Conservation (phyloP, 1,140 invertebrate genomes). For the Argopecten irradians region DNA sequence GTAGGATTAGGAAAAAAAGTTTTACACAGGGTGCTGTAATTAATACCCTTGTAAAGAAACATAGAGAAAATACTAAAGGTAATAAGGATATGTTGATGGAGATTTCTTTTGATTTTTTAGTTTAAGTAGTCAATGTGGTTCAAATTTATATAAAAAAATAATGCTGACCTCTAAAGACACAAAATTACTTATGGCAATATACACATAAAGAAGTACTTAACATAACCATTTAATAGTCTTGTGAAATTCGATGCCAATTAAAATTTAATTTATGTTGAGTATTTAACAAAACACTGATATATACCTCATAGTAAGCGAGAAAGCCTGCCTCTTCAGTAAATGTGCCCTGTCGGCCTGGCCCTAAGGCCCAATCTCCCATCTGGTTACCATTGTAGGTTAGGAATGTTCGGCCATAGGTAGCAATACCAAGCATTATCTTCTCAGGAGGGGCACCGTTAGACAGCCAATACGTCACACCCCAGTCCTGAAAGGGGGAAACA, state of each 20-base stretch:
- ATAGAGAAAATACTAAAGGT: too few species aligned
- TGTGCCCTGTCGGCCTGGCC: constrained; percentile 71
- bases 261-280: too few species aligned
- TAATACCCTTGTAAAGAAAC: too few species aligned
- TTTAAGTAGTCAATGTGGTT: background rate
- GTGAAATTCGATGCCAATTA: background rate
- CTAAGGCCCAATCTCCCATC: constrained; percentile 47
- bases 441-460: constrained; percentile 91
- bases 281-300: constrained; percentile 77
- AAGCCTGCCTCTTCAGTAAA: constrained; percentile 80
- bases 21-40: too few species aligned
- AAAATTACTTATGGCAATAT: background rate
- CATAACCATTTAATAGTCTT: background rate
- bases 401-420: constrained; percentile 74
- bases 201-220: background rate
- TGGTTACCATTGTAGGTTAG: constrained; percentile 78
- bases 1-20: too few species aligned
- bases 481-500: constrained; percentile 55
- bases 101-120: too few species aligned
- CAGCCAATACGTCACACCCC: constrained; percentile 62
- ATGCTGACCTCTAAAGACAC: background rate
- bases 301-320: constrained; percentile 71
- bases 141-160: background rate
- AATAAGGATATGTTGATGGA: too few species aligned
- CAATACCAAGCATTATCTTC: constrained; percentile 97